phyloP scores from a whole-genome alignment of 2,888 invertebrate genomes.

The Eristalis tenax region DNA sequence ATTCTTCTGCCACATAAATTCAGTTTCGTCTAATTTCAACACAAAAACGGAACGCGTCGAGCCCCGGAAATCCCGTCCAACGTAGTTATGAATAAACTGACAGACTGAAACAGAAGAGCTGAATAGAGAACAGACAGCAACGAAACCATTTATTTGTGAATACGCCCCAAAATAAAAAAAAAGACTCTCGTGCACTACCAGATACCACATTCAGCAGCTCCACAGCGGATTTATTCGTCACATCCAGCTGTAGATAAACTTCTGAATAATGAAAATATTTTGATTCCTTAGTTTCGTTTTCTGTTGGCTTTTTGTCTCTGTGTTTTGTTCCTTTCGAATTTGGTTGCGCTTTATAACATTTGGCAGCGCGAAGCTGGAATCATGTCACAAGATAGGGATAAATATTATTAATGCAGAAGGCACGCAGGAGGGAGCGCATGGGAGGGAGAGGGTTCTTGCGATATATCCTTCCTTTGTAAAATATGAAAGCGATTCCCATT shows the following conservation, averaged over 20 bases:
- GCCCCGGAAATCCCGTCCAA: neutral
- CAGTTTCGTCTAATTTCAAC: neutral
- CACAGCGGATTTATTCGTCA: conserved; percentile 15
- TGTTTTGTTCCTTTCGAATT: neutral
- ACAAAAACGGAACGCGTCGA: neutral
- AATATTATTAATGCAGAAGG: conserved; percentile 11
- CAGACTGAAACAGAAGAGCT: neutral
- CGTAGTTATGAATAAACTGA: neutral
- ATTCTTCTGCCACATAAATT: neutral
- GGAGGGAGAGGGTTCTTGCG: neutral
- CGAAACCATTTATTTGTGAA: neutral
- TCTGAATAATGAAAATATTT: conserved; percentile 47
- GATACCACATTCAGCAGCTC: conserved; percentile 20
- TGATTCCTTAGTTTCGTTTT: conserved; percentile 31
- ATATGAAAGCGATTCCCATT: neutral
- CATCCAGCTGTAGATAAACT: conserved; percentile 38
- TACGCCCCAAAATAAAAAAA: neutral
- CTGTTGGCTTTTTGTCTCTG: neutral
- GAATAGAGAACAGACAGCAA: neutral
- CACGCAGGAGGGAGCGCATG: neutral
- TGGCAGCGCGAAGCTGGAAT: conserved; percentile 34
- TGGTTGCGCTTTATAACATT: conserved; percentile 16
- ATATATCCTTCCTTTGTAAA: neutral
- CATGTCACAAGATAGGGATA: conserved; percentile 25
- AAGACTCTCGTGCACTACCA: neutral